Evolutionary conservation across 2,113 vertebrate species (phyloP).

Genomic region (Rynchops niger): DNA sequence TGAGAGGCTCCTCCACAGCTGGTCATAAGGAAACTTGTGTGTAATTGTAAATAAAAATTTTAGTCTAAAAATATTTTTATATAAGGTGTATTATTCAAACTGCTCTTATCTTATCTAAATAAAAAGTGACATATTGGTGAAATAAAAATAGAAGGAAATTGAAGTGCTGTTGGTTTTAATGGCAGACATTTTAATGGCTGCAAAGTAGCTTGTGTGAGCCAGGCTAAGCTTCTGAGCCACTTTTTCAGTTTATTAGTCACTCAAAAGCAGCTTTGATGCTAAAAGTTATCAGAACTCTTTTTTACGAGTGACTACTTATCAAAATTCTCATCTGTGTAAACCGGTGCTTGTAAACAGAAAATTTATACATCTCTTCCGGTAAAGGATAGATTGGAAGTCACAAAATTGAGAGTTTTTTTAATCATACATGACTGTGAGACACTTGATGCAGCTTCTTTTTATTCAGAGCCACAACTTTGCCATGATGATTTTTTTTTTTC

Average conservation of each 20-base stretch:
- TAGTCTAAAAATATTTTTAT: background rate
- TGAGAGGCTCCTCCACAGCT: background rate
- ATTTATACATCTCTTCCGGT: background rate
- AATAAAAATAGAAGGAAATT: background rate
- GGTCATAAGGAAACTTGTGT: background rate
- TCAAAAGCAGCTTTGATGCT: background rate
- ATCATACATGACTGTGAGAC: background rate
- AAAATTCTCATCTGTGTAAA: background rate
- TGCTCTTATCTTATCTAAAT: background rate
- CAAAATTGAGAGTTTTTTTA: background rate
- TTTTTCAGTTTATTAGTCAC: background rate
- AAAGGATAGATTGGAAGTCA: background rate
- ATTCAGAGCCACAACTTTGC: background rate
- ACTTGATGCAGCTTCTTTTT: background rate
- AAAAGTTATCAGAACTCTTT: background rate
- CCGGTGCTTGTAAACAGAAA: background rate
- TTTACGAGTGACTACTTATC: background rate
- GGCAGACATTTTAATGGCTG: background rate
- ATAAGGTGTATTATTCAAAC: background rate
- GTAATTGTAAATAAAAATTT: background rate
- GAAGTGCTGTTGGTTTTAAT: background rate
- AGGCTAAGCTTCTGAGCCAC: background rate
- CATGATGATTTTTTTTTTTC: background rate
- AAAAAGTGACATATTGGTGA: background rate
- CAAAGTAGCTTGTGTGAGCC: background rate